Conservation (phyloP, 2,113 vertebrate genomes). For the Muntiacus muntjak region DNA sequence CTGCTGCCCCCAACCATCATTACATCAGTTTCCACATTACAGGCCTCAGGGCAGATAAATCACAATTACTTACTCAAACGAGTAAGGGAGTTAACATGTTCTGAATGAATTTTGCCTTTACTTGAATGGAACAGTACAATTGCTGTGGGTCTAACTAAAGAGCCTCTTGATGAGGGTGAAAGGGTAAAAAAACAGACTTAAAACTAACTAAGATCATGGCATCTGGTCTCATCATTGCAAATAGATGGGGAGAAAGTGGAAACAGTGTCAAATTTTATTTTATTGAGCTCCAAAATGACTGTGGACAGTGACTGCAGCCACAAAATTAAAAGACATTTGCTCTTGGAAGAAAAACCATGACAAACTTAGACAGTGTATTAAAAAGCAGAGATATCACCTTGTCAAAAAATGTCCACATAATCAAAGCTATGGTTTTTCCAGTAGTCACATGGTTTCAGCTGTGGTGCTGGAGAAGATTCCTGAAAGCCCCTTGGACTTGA, state of each 20-base stretch:
- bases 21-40: slow-evolving; percentile 25
- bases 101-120: slow-evolving; percentile 56
- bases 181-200: background rate
- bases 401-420: background rate
- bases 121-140: slow-evolving; percentile 62
- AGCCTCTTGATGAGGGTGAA: background rate
- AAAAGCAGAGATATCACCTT: background rate
- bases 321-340: background rate
- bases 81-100: slow-evolving; percentile 59
- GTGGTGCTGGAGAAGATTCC: background rate
- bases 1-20: background rate
- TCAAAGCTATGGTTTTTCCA: background rate
- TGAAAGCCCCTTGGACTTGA: background rate
- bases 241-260: background rate
- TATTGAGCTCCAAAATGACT: background rate
- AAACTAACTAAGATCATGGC: background rate
- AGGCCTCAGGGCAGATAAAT: slow-evolving; percentile 44
- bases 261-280: background rate
- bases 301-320: background rate
- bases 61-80: slow-evolving; percentile 56
- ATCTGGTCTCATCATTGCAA: background rate
- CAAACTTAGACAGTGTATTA: background rate
- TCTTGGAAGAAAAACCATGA: background rate
- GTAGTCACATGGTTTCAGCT: background rate
- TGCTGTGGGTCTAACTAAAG: slow-evolving; percentile 4